Evolutionary conservation across 2,113 vertebrate genomes (phyloP).

Genomic region (Pogonocichla stellata): DNA sequence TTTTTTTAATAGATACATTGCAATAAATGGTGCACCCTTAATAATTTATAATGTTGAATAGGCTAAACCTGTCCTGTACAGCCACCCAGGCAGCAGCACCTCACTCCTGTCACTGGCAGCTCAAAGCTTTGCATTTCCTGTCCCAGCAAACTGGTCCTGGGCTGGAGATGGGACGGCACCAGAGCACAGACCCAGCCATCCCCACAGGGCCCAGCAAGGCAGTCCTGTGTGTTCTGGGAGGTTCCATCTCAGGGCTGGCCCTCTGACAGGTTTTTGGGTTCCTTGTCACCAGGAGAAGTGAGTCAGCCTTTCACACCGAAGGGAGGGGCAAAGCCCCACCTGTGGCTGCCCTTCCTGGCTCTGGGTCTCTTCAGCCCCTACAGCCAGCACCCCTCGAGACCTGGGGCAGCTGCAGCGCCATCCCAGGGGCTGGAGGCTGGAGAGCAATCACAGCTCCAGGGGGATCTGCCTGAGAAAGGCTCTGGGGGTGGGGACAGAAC

Average conservation of each 20-base stretch:
- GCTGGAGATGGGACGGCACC: not conserved
- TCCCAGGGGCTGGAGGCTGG: not conserved
- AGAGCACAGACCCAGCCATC: not conserved
- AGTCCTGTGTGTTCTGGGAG: not conserved
- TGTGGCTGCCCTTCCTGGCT: fast-evolving
- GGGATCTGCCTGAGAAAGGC: not conserved
- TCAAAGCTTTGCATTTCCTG: not conserved
- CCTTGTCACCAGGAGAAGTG: fast-evolving
- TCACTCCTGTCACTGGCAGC: constrained; percentile 30
- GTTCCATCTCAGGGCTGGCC: not conserved
- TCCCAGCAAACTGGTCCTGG: not conserved
- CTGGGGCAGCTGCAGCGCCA: fast-evolving
- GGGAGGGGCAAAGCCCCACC: not conserved
- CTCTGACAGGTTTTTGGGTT: not conserved
- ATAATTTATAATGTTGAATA: constrained; percentile 65
- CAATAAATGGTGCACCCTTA: constrained; percentile 82
- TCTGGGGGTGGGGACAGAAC: not conserved
- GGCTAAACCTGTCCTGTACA: constrained; percentile 42
- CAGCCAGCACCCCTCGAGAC: fast-evolving
- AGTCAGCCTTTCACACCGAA: not conserved
- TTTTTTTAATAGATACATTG: constrained; percentile 82
- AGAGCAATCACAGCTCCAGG: not conserved
- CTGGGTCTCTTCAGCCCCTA: not conserved
- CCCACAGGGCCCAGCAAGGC: not conserved
- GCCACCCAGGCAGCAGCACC: constrained; percentile 22